Evolutionary conservation across 2,888 invertebrate genomes (phyloP), one percentile per base, ranked within the genome.

Genomic region (Sepioteuthis lessoniana): DNA sequence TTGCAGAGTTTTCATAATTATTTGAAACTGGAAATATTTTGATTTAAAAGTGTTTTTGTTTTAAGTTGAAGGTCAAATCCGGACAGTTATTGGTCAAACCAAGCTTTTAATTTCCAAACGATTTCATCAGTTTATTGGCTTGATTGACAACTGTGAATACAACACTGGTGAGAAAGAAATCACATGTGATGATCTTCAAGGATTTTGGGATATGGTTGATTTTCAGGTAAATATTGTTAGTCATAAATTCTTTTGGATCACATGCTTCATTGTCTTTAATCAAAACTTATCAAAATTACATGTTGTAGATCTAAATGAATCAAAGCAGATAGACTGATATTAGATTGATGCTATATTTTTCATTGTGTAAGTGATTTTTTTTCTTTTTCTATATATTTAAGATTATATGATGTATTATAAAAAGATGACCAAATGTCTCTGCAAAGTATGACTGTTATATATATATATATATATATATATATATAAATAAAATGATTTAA

Each of bases 121-220:
- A n/a, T 97, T 97, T 94, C 96, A 97, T 94, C 97, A 97, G 96
- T 97, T 97, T 95, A 94, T 94, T 93, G 97, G 97, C 19, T 96
- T 97, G 35, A 96, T 97, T 90, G 97, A 97, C 95, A 96, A 97
- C 95, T 97, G 97, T 95, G 97, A 97, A 95, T 97, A 96, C 94
- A 96, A 96, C 35, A 95, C 95, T 31, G 97, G 97, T 4, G 97
- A 97, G 94, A 97, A 97, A 94, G 96, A 96, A 94, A 97, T 97
- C 5, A 97, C 97, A 19, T 96, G 96, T 93, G 95, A 96, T 31
- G 97, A 97, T 95, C 95, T 97, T 10, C 97, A 97, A 94, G 97
- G 97, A 38, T 97, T 97, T 96, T 97, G 97, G 97, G 97, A 97
- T 93, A 97, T 97, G 97, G 96, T 97, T 60, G 97, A 97, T 95